Conservation (phyloP, 2,888 invertebrate genomes). For the Drosophila setosimentum region DNA sequence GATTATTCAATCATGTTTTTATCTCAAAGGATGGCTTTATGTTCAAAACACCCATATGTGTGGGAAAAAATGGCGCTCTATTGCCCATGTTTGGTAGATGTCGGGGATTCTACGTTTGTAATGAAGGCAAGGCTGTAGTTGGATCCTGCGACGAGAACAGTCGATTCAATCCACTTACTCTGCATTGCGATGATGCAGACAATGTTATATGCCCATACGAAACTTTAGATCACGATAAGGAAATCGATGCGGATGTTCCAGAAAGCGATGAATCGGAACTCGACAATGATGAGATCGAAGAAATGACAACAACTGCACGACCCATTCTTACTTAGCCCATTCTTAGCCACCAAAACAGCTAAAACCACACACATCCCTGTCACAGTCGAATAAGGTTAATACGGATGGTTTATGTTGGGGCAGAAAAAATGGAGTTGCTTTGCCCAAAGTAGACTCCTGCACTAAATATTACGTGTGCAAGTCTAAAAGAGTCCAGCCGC, state of each 20-base stretch:
- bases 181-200: conserved; percentile 58
- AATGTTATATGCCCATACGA: conserved; percentile 57
- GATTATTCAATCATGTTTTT: background rate
- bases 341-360: conserved; percentile 2
- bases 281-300: conserved; percentile 25
- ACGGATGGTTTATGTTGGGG: conserved; percentile 40
- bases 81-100: conserved; percentile 76
- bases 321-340: too few relatives aligned
- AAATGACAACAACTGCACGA: conserved; percentile 6
- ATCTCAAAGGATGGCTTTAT: conserved; percentile 42
- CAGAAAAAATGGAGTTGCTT: conserved; percentile 51
- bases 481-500: conserved; percentile 42
- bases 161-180: conserved; percentile 65
- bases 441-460: conserved; percentile 63
- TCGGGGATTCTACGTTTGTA: conserved; percentile 71
- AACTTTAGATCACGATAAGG: conserved; percentile 12
- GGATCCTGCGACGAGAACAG: conserved; percentile 66
- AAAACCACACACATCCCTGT: background rate
- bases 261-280: conserved; percentile 16
- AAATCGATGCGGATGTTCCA: conserved; percentile 13
- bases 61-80: conserved; percentile 65
- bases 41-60: conserved; percentile 58
- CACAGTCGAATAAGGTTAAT: background rate
- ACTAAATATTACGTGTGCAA: conserved; percentile 69
- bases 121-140: conserved; percentile 65